These are phyloP conservation scores for Nemopilema nomurai DNA, from an alignment of 30 jellyfish, hydroid and myxozoan genomes.

Conservation along the genomic window DNA sequence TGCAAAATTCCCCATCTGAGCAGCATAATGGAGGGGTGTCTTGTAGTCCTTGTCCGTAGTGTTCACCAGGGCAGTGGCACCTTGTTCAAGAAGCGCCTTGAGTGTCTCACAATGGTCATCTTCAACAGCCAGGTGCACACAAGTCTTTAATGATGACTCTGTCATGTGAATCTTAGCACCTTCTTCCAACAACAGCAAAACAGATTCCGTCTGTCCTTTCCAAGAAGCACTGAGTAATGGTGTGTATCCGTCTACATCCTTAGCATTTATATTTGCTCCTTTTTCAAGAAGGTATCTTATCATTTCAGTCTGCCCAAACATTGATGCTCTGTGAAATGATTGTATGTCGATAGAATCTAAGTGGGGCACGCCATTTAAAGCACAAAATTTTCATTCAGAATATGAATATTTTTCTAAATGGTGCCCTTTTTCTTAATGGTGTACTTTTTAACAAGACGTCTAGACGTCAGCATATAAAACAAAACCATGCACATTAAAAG, in stretches of 20 bases:
- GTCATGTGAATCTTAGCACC: conserved; percentile 71
- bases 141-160: conserved; percentile 72
- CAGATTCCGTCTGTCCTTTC: conserved; percentile 95
- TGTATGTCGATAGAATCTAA: too few relatives aligned
- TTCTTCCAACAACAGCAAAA: conserved; percentile 43
- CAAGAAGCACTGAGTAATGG: conserved; percentile 93
- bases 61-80: conserved; percentile 70
- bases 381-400: too few relatives aligned
- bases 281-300: conserved; percentile 52
- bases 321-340: conserved; percentile 66
- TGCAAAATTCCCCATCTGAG: conserved; percentile 57
- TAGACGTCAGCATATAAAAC: too few relatives aligned
- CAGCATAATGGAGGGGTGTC: conserved; percentile 96
- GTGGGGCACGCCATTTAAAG: too few relatives aligned
- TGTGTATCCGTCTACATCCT: conserved; percentile 82
- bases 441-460: too few relatives aligned
- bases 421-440: too few relatives aligned
- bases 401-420: too few relatives aligned
- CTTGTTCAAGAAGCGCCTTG: conserved; percentile 50
- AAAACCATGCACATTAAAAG: too few relatives aligned
- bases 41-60: conserved; percentile 84
- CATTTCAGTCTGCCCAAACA: conserved; percentile 77
- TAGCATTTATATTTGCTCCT: conserved; percentile 79
- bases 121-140: conserved; percentile 92
- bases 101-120: conserved; percentile 60